phyloP scores from a whole-genome alignment of 1,140 invertebrate genomes.

The Trialeurodes vaporariorum region DNA sequence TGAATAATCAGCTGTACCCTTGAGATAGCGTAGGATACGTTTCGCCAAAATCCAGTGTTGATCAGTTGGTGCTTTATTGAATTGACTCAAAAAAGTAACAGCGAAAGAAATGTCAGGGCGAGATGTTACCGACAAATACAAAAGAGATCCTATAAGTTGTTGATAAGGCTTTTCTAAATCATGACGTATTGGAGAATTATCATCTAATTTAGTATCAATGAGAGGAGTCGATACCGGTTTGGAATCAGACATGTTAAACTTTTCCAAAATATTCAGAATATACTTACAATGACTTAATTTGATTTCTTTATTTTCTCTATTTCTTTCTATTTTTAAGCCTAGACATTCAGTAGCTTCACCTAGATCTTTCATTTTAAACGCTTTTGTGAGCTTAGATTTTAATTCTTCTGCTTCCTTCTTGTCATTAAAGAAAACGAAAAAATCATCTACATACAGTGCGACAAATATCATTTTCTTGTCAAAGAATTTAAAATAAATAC shows the following conservation, averaged over 20 bases:
- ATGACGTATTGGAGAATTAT: too few species aligned
- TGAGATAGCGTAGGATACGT: slow-evolving; percentile 7
- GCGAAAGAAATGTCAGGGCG: slow-evolving; percentile 8
- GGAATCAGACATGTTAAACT: slow-evolving; percentile 3
- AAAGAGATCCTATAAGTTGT: slow-evolving; percentile 4
- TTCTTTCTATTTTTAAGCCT: slow-evolving; percentile 2
- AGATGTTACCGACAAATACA: slow-evolving; percentile 3
- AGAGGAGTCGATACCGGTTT: slow-evolving; percentile 6
- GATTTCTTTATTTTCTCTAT: slow-evolving; percentile 9
- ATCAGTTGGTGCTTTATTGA: background rate
- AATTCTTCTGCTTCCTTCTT: slow-evolving; percentile 4
- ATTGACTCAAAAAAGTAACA: slow-evolving; percentile 5
- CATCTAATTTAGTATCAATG: background rate
- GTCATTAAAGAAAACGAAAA: slow-evolving; percentile 2
- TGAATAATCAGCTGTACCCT: background rate
- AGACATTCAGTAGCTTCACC: background rate
- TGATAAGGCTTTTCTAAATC: slow-evolving; percentile 6
- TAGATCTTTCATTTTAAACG: slow-evolving; percentile 11
- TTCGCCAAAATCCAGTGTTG: slow-evolving; percentile 5
- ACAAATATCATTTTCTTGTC: slow-evolving; percentile 12
- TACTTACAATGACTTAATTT: slow-evolving; percentile 2
- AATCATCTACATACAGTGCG: slow-evolving; percentile 15
- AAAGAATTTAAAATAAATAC: slow-evolving; percentile 7
- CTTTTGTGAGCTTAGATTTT: background rate
- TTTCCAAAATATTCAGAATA: background rate